Percentiles rank a stretch among this genome's conserved stretches.
phyloP scores from a whole-genome alignment of 2,797 vertebrate genomes.

The Microctenopoma lineatum region DNA sequence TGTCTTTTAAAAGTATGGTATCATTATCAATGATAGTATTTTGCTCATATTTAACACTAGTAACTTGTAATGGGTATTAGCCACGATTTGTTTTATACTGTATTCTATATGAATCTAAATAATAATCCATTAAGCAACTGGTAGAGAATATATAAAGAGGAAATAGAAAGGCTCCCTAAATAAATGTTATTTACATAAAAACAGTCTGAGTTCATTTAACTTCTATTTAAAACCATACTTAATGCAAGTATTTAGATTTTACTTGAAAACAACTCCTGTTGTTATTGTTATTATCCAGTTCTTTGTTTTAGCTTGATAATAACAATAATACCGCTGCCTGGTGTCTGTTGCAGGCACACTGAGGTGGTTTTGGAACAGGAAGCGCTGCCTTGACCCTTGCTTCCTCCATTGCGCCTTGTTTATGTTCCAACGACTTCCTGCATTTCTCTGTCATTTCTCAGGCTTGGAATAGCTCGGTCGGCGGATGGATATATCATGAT shows the following conservation, averaged over 20 bases:
- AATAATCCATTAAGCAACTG: background rate
- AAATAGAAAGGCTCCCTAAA: background rate
- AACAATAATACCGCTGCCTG: constrained; percentile 21
- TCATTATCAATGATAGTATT: no score
- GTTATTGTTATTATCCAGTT: no score
- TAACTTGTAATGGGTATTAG: background rate
- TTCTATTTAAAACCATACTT: background rate
- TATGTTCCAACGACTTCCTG: constrained; percentile 82
- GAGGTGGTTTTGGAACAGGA: constrained; percentile 81
- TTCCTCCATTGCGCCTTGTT: constrained; percentile 85
- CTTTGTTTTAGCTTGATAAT: background rate
- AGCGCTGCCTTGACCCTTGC: constrained; percentile 78
- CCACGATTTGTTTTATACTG: background rate
- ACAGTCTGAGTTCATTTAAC: background rate
- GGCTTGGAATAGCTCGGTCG: constrained; percentile 63
- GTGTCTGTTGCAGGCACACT: constrained; percentile 35
- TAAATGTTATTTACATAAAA: background rate
- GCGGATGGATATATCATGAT: constrained; percentile 57
- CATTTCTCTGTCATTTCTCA: constrained; percentile 79
- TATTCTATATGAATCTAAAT: background rate
- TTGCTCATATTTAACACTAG: background rate
- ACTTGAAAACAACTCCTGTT: background rate
- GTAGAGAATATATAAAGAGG: background rate
- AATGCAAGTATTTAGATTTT: background rate
- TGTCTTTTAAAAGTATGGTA: no score